A percentile compares a stretch with the other conserved stretches of the same genome.
Evolutionary conservation across 2,113 vertebrate genomes (phyloP).

Genomic region (Anolis sagrei): DNA sequence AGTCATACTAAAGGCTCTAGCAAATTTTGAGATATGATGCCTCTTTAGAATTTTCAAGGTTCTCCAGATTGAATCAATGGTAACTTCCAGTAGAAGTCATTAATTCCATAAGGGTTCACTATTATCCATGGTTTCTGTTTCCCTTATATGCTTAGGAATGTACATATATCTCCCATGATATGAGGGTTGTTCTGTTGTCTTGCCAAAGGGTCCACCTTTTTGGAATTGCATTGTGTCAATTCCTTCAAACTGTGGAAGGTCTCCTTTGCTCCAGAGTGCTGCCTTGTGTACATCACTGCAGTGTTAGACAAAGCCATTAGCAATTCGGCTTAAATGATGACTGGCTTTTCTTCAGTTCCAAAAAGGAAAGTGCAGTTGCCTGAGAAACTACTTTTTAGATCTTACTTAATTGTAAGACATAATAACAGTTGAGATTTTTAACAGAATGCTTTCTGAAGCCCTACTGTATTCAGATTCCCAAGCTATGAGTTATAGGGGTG

Average conservation of each 20-base stretch:
- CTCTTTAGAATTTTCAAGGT: too few species aligned
- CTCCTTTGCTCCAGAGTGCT: background rate
- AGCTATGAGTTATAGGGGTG: background rate
- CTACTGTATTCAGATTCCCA: background rate
- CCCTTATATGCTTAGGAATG: too few species aligned
- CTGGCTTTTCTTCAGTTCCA: background rate
- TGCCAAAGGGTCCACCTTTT: background rate
- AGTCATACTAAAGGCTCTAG: too few species aligned
- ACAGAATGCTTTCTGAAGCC: background rate
- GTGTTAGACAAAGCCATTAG: background rate
- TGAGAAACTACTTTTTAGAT: background rate
- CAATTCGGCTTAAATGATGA: background rate
- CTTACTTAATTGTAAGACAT: background rate
- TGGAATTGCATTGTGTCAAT: background rate
- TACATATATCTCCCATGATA: too few species aligned
- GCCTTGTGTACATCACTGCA: background rate
- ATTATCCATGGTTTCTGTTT: too few species aligned
- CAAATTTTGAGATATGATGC: too few species aligned
- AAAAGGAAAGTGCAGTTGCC: background rate
- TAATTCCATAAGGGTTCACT: too few species aligned
- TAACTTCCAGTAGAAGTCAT: too few species aligned
- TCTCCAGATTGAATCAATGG: too few species aligned
- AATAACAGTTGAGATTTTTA: too few species aligned
- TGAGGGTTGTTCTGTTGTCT: too few species aligned
- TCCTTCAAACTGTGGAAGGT: background rate